phyloP scores from a whole-genome alignment of 2,888 invertebrate species.

The Lymantria dispar region DNA sequence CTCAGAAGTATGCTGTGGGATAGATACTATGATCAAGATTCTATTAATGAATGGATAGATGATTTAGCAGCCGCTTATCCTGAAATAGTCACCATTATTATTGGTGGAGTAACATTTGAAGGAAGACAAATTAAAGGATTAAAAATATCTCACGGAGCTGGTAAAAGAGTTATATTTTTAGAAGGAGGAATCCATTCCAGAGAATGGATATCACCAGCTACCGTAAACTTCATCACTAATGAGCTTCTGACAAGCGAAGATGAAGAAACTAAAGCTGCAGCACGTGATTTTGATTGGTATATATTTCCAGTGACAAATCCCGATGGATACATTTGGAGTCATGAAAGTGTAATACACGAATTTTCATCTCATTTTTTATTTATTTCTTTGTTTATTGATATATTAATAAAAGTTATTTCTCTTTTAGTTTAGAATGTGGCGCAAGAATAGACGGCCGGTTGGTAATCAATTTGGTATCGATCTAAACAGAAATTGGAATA shows the following conservation, averaged over 20 bases:
- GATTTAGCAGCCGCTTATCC: slow-evolving; percentile 69
- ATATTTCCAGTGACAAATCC: slow-evolving; percentile 88
- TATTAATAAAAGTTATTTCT: not conserved
- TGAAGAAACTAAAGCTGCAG: slow-evolving; percentile 73
- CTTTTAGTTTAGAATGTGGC: slow-evolving; percentile 87
- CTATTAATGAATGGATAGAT: slow-evolving; percentile 83
- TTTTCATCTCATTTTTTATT: not conserved
- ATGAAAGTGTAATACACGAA: slow-evolving; percentile 75
- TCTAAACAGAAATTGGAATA: slow-evolving; percentile 80
- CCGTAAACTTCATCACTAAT: slow-evolving; percentile 85
- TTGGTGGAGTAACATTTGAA: slow-evolving; percentile 67
- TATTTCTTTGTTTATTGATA: not conserved
- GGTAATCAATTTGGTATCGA: slow-evolving; percentile 84
- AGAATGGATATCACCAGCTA: slow-evolving; percentile 88
- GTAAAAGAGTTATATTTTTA: slow-evolving; percentile 51
- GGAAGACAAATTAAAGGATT: slow-evolving; percentile 69
- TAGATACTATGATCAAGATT: slow-evolving; percentile 81
- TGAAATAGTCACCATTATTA: slow-evolving; percentile 59
- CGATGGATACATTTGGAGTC: slow-evolving; percentile 87
- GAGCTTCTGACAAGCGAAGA: slow-evolving; percentile 84
- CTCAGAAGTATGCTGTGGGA: slow-evolving; percentile 64
- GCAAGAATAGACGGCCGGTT: slow-evolving; percentile 78
- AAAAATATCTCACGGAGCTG: slow-evolving; percentile 52
- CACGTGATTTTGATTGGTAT: slow-evolving; percentile 88
- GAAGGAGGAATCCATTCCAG: slow-evolving; percentile 86